Evolutionary conservation across 2,113 vertebrate species (phyloP), one percentile per base, ranked within the genome.

Genomic region (Potamarius usumacintae): DNA sequence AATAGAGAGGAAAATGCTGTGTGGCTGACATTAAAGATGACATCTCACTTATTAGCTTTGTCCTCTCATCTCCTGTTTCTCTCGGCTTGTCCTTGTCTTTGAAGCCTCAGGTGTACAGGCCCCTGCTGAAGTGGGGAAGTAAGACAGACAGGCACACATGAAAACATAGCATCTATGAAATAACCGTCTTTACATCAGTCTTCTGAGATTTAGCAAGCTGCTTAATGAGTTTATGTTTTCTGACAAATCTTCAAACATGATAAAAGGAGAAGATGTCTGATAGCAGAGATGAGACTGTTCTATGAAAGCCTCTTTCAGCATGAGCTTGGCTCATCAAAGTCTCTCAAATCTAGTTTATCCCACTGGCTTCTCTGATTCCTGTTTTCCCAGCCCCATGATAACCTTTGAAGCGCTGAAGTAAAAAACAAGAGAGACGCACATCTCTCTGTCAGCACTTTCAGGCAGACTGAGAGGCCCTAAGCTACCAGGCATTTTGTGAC

Each of bases 1-100:
- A 72, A 89, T 84, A 69, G 67, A 52, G 86, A 85, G 57, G 80
- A 53, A 82, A 90, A 91, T 86, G 85, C 92, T 94, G 58, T 74
- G 83, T 85, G 89, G 92, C 92, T 93, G 93, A 92, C 93, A 93
- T 93, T 92, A 92, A 91, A 92, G 93, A 93, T 92, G 93, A 94
- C 93, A 88, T 93, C 92, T 93, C 91, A 91, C 92, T 94, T 93
- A 90, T 92, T 92, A 89, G 90, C 90, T 77, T 90, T 92, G 90
- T 91, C 87, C 85, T 90, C 91, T 92, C 91, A 92, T 92, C 92
- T 89, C 86, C 87, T 84, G 86, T 86, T 89, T 89, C 91, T 89
- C 90, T 85, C 6, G 74, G 55, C 83, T 63, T 82, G 84, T 89
- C 85, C 85, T 89, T 34, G 87, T 84, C 90, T 90, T 92, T 86